Conservation (phyloP, 2,888 invertebrate species). For the Arrhopalites spinosus region DNA sequence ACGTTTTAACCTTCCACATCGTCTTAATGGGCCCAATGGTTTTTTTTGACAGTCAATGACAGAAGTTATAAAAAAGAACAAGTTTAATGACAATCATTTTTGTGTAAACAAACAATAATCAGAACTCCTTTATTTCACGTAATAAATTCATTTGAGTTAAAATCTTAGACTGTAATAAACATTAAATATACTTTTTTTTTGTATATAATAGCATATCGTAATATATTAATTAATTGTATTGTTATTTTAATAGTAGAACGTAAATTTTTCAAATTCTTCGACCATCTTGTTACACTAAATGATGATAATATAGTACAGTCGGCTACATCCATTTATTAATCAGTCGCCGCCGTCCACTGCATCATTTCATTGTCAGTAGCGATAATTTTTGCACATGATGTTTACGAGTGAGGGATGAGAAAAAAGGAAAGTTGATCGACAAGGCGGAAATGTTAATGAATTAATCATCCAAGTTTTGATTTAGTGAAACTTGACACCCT, state of each 20-base stretch:
- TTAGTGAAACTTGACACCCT: conserved; percentile 1
- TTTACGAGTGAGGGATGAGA: neutral
- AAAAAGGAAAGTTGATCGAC: too few relatives aligned
- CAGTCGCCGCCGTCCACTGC: too few relatives aligned
- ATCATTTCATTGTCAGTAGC: too few relatives aligned
- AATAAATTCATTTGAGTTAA: neutral
- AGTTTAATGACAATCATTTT: too few relatives aligned
- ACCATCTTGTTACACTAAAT: neutral
- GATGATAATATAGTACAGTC: neutral
- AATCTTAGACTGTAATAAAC: neutral
- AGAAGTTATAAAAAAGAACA: too few relatives aligned
- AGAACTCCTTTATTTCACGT: neutral
- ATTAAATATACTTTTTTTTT: neutral
- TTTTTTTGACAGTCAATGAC: too few relatives aligned
- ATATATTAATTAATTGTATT: too few relatives aligned
- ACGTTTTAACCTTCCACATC: too few relatives aligned
- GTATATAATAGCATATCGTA: neutral
- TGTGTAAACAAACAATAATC: neutral
- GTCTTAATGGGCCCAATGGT: too few relatives aligned
- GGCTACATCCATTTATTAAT: neutral
- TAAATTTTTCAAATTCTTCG: too few relatives aligned
- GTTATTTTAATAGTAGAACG: too few relatives aligned
- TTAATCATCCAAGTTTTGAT: neutral
- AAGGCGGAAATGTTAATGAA: neutral
- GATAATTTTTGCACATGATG: neutral